Percentiles rank a stretch among this genome's conserved stretches.
Conservation (phyloP, 30 jellyfish, hydroid and myxozoan genomes). For the Sanderia malayensis region DNA sequence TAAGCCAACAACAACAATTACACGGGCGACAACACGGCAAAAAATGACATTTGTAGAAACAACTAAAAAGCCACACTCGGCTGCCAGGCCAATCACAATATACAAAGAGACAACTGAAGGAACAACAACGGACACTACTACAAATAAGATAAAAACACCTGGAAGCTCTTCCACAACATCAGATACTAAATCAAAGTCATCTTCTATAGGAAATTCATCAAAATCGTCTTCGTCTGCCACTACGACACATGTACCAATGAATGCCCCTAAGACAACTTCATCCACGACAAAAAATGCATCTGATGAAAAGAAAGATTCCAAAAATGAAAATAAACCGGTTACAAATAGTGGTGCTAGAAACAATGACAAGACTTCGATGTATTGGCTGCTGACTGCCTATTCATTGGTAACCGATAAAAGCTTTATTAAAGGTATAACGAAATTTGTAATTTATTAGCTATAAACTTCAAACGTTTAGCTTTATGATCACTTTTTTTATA, state of each 20-base stretch:
- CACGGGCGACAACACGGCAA: constrained; percentile 13
- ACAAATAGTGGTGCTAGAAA: constrained; percentile 38
- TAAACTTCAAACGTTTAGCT: no score
- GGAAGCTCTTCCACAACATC: constrained; percentile 5
- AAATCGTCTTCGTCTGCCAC: constrained; percentile 44
- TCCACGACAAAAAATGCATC: background rate
- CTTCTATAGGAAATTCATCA: constrained; percentile 14
- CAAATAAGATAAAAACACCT: constrained; percentile 14
- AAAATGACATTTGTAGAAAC: constrained; percentile 13
- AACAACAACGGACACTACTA: constrained; percentile 38
- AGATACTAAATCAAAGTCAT: background rate
- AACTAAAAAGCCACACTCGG: constrained; percentile 17
- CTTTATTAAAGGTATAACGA: constrained; percentile 73
- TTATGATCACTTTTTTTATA: no score
- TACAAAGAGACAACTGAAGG: constrained; percentile 9
- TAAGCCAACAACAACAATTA: constrained; percentile 9
- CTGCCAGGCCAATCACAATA: constrained; percentile 51
- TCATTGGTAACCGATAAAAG: constrained; percentile 74
- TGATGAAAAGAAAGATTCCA: constrained; percentile 6
- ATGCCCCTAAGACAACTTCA: constrained; percentile 20
- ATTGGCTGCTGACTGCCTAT: constrained; percentile 78
- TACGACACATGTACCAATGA: constrained; percentile 41
- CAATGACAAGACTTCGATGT: constrained; percentile 43
- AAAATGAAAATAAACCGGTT: constrained; percentile 6
- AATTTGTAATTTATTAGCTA: no score